Conservation (phyloP, 1,140 invertebrate genomes). For the Drosophila equinoxialis region DNA sequence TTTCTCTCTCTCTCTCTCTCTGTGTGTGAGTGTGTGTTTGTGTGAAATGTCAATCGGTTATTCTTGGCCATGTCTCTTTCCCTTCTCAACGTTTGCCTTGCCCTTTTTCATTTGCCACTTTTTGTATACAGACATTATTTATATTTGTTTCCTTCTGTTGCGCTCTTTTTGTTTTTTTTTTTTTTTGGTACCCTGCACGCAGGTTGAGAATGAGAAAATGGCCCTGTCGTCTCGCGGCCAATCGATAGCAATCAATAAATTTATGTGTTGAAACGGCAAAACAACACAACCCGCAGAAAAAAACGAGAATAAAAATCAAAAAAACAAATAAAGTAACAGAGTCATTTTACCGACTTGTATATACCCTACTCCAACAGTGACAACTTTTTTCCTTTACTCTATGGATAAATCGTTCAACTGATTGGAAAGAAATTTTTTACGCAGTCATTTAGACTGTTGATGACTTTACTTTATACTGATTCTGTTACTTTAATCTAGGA, state of each 20-base stretch:
- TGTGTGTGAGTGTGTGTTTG: slow-evolving; percentile 25
- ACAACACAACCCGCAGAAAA: slow-evolving; percentile 28
- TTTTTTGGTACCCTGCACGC: slow-evolving; percentile 28
- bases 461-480: too few relatives aligned
- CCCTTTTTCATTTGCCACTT: not conserved
- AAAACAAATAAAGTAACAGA: not conserved
- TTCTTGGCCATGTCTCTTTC: slow-evolving; percentile 7
- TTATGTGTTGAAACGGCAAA: slow-evolving; percentile 17
- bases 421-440: too few relatives aligned
- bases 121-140: slow-evolving; percentile 3
- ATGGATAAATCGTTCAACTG: too few relatives aligned
- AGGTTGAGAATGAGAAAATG: slow-evolving; percentile 6
- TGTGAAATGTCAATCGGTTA: slow-evolving; percentile 58
- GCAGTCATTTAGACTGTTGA: too few relatives aligned
- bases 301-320: slow-evolving; percentile 9
- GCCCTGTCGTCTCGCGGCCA: slow-evolving; percentile 26
- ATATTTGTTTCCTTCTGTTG: too few relatives aligned
- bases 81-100: not conserved
- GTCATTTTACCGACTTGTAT: not conserved
- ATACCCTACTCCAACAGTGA: too few relatives aligned
- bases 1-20: too few relatives aligned
- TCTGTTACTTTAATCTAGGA: too few relatives aligned
- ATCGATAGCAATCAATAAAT: slow-evolving; percentile 77
- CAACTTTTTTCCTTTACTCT: too few relatives aligned
- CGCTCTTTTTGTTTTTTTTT: not conserved